phyloP scores from a whole-genome alignment of 2,113 vertebrate genomes.

The Regulus satrapa region DNA sequence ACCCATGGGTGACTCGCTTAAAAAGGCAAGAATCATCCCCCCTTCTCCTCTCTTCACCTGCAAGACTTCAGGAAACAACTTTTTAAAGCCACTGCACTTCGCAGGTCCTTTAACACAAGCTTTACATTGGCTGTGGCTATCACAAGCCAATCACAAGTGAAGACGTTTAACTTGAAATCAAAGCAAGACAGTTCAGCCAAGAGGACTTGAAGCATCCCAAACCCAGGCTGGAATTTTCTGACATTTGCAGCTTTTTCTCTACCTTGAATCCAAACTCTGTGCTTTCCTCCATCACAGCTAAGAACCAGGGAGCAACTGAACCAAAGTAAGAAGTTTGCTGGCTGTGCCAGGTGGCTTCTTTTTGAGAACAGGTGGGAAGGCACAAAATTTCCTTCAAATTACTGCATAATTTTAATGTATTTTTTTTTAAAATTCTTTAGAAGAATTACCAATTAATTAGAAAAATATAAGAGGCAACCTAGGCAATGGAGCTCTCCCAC shows the following conservation, averaged over 20 bases:
- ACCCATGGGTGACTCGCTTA: neutral
- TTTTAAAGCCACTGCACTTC: neutral
- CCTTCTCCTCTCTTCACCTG: neutral
- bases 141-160: neutral
- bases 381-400: neutral
- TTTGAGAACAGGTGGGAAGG: neutral
- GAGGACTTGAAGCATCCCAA: neutral
- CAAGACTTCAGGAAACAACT: neutral
- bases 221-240: neutral
- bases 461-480: neutral
- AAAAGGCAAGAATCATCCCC: neutral
- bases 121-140: neutral
- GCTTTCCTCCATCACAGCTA: neutral
- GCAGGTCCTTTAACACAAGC: neutral
- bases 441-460: neutral
- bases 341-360: neutral
- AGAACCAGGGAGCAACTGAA: neutral
- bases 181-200: neutral
- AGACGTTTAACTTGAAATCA: neutral
- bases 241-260: neutral
- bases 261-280: fast-evolving
- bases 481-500: neutral
- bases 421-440: neutral
- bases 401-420: neutral
- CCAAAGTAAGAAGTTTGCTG: neutral